Conservation (phyloP, 2,113 vertebrate genomes). For the Nematolebias whitei region DNA sequence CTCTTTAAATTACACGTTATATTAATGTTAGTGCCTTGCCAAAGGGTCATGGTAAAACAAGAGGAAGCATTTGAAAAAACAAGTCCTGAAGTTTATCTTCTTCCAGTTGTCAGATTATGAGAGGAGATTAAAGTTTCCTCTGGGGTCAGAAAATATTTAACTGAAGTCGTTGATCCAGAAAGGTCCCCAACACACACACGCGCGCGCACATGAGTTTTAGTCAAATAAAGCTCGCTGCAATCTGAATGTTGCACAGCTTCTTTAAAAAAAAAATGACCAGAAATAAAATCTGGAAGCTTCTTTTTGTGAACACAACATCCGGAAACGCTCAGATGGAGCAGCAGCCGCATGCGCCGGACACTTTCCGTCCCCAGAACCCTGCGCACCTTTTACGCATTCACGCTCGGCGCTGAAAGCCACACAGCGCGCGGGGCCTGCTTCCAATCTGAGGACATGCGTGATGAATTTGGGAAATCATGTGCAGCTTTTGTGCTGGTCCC, state of each 20-base stretch:
- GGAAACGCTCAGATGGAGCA: conserved; percentile 24
- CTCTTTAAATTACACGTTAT: conserved; percentile 62
- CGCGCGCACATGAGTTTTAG: background rate
- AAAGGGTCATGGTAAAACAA: conserved; percentile 53
- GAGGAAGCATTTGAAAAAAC: conserved; percentile 47
- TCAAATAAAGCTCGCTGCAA: background rate
- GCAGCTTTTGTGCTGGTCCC: conserved; percentile 72
- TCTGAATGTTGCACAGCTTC: conserved; percentile 26
- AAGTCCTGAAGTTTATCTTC: background rate
- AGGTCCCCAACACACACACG: conserved; percentile 11
- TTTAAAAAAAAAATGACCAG: conserved; percentile 17
- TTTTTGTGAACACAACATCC: conserved; percentile 11
- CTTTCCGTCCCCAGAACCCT: background rate
- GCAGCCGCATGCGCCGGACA: background rate
- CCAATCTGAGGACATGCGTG: conserved; percentile 80
- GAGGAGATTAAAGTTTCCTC: conserved; percentile 21
- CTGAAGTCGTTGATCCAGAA: conserved; percentile 52
- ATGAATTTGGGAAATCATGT: conserved; percentile 80
- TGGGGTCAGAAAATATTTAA: conserved; percentile 59
- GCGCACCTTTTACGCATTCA: conserved; percentile 24
- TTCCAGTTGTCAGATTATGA: conserved; percentile 27
- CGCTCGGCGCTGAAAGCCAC: conserved; percentile 66
- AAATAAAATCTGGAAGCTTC: conserved; percentile 18
- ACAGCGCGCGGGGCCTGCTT: conserved; percentile 75
- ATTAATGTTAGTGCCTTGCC: conserved; percentile 49